Evolutionary conservation across 1,140 invertebrate genomes (phyloP), one percentile per base, ranked within the genome.

Genomic region (Drosophila arizonae): DNA sequence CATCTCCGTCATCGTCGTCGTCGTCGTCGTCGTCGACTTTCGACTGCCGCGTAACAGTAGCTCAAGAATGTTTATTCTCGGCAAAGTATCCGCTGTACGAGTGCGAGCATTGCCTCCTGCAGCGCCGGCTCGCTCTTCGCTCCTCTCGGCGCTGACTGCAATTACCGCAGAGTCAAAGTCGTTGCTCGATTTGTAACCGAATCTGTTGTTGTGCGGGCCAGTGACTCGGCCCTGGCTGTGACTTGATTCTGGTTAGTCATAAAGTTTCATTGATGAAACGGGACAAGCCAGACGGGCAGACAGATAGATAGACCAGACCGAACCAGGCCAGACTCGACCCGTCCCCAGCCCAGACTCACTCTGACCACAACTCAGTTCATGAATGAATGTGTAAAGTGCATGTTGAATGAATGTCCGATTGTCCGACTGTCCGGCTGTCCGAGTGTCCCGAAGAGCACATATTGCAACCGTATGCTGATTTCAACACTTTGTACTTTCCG

Each of bases 401-500:
- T 11, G 24, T 50, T 43, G 52, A 65, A 30, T 54, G 60, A 30
- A 36, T 45, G 43, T 43, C n/a, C 52, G 30, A 33, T 28, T 41
- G 58, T 39, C 36, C 11, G 36, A 0, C 2, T 39, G 36, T 39
- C 36, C 11, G 36, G 0, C 2, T 13, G 36, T 39, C 36, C 36
- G 33, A 30, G 28, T 30, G 10, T 13, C 36, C 36, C 28, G 21
- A 24, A 21, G 10, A 30, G 26, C 26, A 86, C 79, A 84, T 51
- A 79, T 82, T 79, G 79, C 79, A 65, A 70, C 58, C 80, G 77
- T 81, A 81, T 84, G 80, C 70, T 70, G 69, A 66, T 68, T 67
- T 71, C 41, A n/a, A 48, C 30, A 54, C 71, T 77, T 77, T 66
- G 71, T 64, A 60, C 55, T 76, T 66, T 73, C 73, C 76, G 79